Conservation (phyloP, 1,140 invertebrate genomes). For the Marisa cornuarietis region DNA sequence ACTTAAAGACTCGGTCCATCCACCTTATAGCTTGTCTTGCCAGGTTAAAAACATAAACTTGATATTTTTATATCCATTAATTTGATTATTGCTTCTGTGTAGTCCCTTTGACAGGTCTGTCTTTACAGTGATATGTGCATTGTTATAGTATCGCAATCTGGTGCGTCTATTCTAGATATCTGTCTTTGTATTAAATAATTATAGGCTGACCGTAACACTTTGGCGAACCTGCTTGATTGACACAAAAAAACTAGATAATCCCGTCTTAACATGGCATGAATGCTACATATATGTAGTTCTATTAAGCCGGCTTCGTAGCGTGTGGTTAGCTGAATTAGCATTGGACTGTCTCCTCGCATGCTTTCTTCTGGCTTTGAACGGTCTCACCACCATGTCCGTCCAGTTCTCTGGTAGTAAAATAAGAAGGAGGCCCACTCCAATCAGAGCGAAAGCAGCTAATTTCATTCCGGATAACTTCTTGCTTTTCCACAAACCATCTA, state of each 20-base stretch:
- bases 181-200: too few species aligned
- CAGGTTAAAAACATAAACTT: too few species aligned
- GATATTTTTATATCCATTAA: too few species aligned
- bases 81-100: too few species aligned
- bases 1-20: too few species aligned
- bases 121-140: too few species aligned
- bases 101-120: too few species aligned
- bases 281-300: conserved; percentile 22
- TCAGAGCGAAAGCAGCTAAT: conserved; percentile 88
- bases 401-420: conserved; percentile 96
- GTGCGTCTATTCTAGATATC: too few species aligned
- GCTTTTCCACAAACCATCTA: conserved; percentile 86
- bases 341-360: neutral
- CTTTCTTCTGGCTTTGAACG: conserved; percentile 12
- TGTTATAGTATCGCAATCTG: too few species aligned
- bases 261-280: neutral
- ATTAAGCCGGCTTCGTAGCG: conserved; percentile 20
- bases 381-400: conserved; percentile 73
- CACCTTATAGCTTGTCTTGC: too few species aligned
- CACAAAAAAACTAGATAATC: neutral
- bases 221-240: neutral
- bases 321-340: conserved; percentile 8
- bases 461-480: conserved; percentile 93
- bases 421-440: conserved; percentile 70
- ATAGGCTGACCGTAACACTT: neutral